Evolutionary conservation across 2,797 vertebrate genomes (phyloP).

Genomic region (Corythornis leucogaster): DNA sequence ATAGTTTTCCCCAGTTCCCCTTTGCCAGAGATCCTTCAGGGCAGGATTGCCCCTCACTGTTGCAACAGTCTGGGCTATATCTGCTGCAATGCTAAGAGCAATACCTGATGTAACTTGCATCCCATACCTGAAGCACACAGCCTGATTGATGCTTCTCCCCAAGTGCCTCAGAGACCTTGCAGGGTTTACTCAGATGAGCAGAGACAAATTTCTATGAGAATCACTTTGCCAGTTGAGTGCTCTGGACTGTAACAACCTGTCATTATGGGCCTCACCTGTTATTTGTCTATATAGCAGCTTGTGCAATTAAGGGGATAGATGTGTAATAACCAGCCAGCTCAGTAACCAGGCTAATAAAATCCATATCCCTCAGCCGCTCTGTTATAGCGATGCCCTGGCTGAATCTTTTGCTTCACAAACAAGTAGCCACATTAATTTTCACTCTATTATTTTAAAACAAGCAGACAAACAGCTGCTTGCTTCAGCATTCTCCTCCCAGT

Average conservation of each 20-base stretch:
- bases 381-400: neutral
- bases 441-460: neutral
- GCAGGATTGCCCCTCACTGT: neutral
- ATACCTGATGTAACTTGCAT: rapidly evolving
- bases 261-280: neutral
- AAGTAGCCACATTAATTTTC: neutral
- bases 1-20: neutral
- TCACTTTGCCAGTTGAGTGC: neutral
- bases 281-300: conserved; percentile 31
- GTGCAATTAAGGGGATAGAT: conserved; percentile 35
- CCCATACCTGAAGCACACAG: rapidly evolving
- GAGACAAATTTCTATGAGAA: conserved; percentile 35
- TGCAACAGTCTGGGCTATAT: neutral
- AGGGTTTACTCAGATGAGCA: conserved; percentile 24
- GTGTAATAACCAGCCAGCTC: conserved; percentile 29
- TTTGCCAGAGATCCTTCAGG: neutral
- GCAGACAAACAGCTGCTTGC: neutral
- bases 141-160: neutral
- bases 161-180: neutral
- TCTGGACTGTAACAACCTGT: conserved; percentile 6
- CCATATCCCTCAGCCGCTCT: neutral
- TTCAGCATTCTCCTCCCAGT: neutral
- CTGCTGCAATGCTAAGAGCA: neutral
- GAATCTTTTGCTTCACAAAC: neutral
- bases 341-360: conserved; percentile 18